Conservation (phyloP, 2,888 invertebrate genomes). For the Bedellia somnulentella region DNA sequence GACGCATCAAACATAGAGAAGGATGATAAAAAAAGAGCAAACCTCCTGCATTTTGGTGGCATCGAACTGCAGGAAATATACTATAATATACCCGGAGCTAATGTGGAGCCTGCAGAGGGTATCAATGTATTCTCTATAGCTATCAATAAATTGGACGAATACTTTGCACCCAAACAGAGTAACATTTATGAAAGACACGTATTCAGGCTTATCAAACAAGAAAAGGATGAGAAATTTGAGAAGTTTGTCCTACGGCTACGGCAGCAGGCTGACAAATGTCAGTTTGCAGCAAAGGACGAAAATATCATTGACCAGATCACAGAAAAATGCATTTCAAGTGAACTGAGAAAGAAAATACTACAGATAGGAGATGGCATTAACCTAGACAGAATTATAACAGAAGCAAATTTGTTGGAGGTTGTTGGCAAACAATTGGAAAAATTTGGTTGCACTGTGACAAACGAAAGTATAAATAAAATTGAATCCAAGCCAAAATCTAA, state of each 20-base stretch:
- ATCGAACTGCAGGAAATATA: constrained; percentile 1
- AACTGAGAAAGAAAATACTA: constrained; percentile 3
- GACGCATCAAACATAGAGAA: neutral
- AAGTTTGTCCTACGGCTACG: constrained; percentile 1
- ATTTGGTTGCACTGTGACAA: neutral
- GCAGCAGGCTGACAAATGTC: neutral
- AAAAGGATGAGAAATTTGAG: constrained; percentile 1
- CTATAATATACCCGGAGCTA: constrained; percentile 3
- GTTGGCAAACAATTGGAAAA: neutral
- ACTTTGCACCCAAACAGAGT: constrained; percentile 2
- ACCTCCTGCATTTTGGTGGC: constrained; percentile 1
- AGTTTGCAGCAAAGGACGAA: neutral
- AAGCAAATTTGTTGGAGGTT: constrained; percentile 2
- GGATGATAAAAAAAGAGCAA: constrained; percentile 1
- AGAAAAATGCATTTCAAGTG: constrained; percentile 4
- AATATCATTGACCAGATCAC: constrained; percentile 3
- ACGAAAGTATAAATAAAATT: neutral
- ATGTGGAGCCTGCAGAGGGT: neutral
- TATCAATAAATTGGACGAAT: constrained; percentile 1
- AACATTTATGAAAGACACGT: constrained; percentile 2
- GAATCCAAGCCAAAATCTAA: neutral
- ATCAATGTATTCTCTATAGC: neutral
- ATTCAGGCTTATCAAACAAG: constrained; percentile 4
- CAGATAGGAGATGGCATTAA: constrained; percentile 1
- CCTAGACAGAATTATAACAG: constrained; percentile 2